Evolutionary conservation across 2,797 vertebrate species (phyloP).

Genomic region (Malacoctenus gilli): DNA sequence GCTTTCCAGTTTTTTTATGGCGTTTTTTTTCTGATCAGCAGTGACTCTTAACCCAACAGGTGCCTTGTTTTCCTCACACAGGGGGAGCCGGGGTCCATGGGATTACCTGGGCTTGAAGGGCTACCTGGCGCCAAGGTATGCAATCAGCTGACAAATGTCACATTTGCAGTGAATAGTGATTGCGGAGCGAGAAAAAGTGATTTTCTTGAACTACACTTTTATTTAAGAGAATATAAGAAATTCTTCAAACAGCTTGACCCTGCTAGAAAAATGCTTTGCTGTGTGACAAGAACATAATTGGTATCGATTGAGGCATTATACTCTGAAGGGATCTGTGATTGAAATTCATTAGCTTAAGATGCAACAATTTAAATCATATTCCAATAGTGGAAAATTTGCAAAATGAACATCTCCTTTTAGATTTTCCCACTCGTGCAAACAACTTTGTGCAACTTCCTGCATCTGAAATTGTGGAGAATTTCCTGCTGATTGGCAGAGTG

Average conservation of each 20-base stretch:
- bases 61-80: constrained; percentile 69
- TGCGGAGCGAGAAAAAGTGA: constrained; percentile 12
- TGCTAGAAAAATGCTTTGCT: background rate
- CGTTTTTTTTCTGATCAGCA: constrained; percentile 11
- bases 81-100: constrained; percentile 95
- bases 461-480: constrained; percentile 17
- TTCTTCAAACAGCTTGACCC: no score
- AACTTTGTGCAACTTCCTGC: constrained; percentile 12
- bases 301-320: constrained; percentile 1
- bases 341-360: constrained; percentile 18
- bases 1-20: no score
- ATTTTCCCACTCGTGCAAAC: constrained; percentile 10
- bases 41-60: constrained; percentile 36
- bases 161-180: constrained; percentile 29
- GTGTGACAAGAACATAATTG: constrained; percentile 3
- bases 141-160: constrained; percentile 19
- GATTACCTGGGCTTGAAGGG: constrained; percentile 95
- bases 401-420: background rate
- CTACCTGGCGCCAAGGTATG: constrained; percentile 94
- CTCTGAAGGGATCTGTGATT: no score
- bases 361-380: constrained; percentile 10
- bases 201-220: constrained; percentile 7
- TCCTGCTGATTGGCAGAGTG: constrained; percentile 12
- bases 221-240: constrained; percentile 13
- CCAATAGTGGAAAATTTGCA: constrained; percentile 14